Percentiles rank a stretch among this genome's conserved stretches.
Evolutionary conservation across 2,888 invertebrate genomes (phyloP).

Genomic region (Reticulitermes lucifugus): DNA sequence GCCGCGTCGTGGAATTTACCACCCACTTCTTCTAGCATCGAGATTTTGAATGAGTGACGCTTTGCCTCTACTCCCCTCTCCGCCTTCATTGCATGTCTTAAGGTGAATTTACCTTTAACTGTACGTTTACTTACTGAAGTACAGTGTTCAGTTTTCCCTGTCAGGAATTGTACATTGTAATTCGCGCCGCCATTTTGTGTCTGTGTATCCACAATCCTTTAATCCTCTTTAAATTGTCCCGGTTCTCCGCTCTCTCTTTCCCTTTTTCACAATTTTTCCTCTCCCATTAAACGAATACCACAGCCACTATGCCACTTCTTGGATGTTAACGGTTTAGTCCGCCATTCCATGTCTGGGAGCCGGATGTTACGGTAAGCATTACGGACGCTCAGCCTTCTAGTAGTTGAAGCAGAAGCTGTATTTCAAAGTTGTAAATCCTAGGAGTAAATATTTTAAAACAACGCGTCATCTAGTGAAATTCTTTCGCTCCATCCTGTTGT

Average conservation of each 20-base stretch:
- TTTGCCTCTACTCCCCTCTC: too few relatives aligned
- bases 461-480: not conserved
- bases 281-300: slow-evolving; percentile 8
- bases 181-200: slow-evolving; percentile 28
- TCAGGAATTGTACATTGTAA: not conserved
- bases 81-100: too few relatives aligned
- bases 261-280: not conserved
- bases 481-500: not conserved
- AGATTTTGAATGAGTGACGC: too few relatives aligned
- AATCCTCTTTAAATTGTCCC: slow-evolving; percentile 32
- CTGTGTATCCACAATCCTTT: slow-evolving; percentile 30
- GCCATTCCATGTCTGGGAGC: not conserved
- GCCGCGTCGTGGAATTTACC: too few relatives aligned
- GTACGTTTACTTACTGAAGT: not conserved
- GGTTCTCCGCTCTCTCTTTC: not conserved
- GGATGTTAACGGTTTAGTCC: not conserved
- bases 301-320: not conserved
- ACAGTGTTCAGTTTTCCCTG: not conserved
- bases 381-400: not conserved
- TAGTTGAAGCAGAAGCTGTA: not conserved
- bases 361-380: not conserved
- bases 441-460: slow-evolving; percentile 24
- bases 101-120: too few relatives aligned
- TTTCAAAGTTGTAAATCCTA: slow-evolving; percentile 24
- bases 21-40: too few relatives aligned